These are phyloP conservation scores for Graphium colonna DNA, from an alignment of 2,888 invertebrate genomes.

Conservation along the genomic window DNA sequence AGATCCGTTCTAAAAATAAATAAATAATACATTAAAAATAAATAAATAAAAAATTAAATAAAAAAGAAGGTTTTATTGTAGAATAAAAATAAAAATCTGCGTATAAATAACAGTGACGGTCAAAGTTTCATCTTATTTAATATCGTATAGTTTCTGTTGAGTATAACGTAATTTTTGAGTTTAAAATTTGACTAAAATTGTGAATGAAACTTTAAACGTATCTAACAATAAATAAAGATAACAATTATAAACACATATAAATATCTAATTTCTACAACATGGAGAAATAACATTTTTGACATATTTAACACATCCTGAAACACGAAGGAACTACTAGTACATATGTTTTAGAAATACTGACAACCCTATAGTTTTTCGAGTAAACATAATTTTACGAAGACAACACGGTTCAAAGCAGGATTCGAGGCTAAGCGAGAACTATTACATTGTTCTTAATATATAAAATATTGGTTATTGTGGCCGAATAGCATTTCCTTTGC, in stretches of 20 bases:
- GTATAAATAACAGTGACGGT: constrained; percentile 29
- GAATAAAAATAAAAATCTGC: constrained; percentile 36
- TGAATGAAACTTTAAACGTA: constrained; percentile 18
- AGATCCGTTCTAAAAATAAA: constrained; percentile 92
- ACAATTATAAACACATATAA: constrained; percentile 1
- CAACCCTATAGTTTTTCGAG: not conserved
- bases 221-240: constrained; percentile 2
- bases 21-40: constrained; percentile 63
- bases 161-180: too few relatives aligned
- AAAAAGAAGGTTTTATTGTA: constrained; percentile 52
- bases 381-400: not conserved
- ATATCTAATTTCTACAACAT: constrained; percentile 23
- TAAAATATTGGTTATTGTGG: constrained; percentile 11
- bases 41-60: constrained; percentile 44
- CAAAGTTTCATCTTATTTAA: constrained; percentile 32
- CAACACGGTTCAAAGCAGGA: constrained; percentile 18
- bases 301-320: not conserved
- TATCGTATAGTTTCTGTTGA: not conserved
- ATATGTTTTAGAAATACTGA: not conserved
- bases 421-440: constrained; percentile 21
- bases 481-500: constrained; percentile 13
- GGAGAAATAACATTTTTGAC: constrained; percentile 35
- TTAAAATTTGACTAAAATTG: too few relatives aligned
- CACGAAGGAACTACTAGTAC: not conserved
- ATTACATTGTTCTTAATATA: constrained; percentile 21